A percentile compares a stretch with the other conserved stretches of the same genome.
Evolutionary conservation across 2,888 invertebrate species (phyloP).

Genomic region (Maniola hyperantus): DNA sequence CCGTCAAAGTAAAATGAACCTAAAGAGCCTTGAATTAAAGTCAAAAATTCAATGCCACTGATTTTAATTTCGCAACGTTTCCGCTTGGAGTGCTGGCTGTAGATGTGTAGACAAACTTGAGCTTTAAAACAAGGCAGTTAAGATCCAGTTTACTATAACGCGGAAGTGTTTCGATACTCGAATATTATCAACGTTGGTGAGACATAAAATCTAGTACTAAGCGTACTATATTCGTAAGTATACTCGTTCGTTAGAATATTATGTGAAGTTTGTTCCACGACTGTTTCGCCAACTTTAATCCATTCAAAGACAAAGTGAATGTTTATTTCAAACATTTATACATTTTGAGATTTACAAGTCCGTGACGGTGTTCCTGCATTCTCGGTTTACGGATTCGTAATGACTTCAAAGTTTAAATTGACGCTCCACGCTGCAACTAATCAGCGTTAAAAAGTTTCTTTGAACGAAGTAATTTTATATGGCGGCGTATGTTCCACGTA

Average conservation of each 20-base stretch:
- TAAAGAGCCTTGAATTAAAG: too few relatives aligned
- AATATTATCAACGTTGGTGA: too few relatives aligned
- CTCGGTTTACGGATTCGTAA: conserved; percentile 64
- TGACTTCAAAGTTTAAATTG: conserved; percentile 73
- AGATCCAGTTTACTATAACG: too few relatives aligned
- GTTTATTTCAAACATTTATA: conserved; percentile 32
- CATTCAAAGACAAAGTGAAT: conserved; percentile 33
- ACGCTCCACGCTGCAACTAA: conserved; percentile 66
- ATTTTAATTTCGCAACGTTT: too few relatives aligned
- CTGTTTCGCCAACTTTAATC: conserved; percentile 36
- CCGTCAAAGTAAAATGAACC: too few relatives aligned
- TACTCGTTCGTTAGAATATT: conserved; percentile 21
- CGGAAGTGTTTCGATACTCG: too few relatives aligned
- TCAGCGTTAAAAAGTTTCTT: conserved; percentile 62
- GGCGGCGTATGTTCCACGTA: neutral
- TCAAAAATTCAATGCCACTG: too few relatives aligned
- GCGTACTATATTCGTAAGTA: neutral
- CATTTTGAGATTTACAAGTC: conserved; percentile 16
- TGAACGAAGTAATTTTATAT: conserved; percentile 12
- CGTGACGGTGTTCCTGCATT: conserved; percentile 50
- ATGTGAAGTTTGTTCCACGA: conserved; percentile 33
- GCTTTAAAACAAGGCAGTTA: too few relatives aligned
- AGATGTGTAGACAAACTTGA: too few relatives aligned
- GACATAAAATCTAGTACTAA: too few relatives aligned
- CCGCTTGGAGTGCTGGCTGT: too few relatives aligned